Evolutionary conservation across 2,888 invertebrate genomes (phyloP).

Genomic region (Pantelozetes paolii): DNA sequence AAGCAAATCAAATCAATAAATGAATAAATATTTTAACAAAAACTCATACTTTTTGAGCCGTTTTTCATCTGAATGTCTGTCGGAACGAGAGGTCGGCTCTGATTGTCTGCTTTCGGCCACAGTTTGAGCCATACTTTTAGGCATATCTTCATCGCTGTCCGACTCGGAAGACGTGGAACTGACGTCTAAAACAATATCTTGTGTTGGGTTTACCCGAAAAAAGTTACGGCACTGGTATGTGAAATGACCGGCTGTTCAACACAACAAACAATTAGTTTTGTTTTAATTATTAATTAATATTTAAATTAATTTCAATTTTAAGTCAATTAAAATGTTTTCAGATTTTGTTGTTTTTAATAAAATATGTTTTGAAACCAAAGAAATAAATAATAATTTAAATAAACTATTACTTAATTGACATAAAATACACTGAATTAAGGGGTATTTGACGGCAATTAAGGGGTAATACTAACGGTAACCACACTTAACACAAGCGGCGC

Average conservation of each 20-base stretch:
- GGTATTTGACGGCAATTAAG: too few species aligned
- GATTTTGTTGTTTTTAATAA: too few species aligned
- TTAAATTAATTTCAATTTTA: not conserved
- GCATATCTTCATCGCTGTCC: constrained; percentile 63
- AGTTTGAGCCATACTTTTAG: not conserved
- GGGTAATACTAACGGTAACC: constrained; percentile 62
- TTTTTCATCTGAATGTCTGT: not conserved
- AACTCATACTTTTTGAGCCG: not conserved
- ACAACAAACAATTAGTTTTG: not conserved
- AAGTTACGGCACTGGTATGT: constrained; percentile 95
- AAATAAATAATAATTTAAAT: too few species aligned
- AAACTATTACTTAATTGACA: too few species aligned
- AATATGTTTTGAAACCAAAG: too few species aligned
- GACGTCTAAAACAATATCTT: constrained; percentile 80
- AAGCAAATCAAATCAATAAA: too few species aligned
- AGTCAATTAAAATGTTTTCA: too few species aligned
- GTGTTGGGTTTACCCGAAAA: constrained; percentile 84
- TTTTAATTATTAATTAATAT: not conserved
- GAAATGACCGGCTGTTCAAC: constrained; percentile 70
- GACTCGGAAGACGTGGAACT: constrained; percentile 90
- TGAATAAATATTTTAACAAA: too few species aligned
- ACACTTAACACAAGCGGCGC: constrained; percentile 88
- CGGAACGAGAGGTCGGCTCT: not conserved
- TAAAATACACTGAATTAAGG: too few species aligned
- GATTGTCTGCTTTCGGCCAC: not conserved